Conservation (phyloP, 64 coral and sea anemone species). For the Montipora capricornis region DNA sequence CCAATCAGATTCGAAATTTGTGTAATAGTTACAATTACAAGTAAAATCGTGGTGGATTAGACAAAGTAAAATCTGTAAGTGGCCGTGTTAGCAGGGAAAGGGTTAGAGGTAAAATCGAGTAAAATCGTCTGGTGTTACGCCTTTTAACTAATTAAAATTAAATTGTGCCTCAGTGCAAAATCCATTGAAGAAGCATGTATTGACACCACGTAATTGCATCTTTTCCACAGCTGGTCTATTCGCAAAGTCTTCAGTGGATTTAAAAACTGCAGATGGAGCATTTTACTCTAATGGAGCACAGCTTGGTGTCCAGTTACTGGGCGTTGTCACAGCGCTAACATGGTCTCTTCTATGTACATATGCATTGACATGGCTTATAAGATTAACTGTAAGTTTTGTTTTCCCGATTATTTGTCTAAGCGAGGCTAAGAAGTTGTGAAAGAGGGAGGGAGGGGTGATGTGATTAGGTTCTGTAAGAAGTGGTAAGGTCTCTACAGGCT, state of each 20-base stretch:
- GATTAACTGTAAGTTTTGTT: constrained; percentile 75
- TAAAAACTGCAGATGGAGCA: constrained; percentile 54
- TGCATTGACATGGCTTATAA: constrained; percentile 86
- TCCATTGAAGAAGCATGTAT: no score
- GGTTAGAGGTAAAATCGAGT: background rate
- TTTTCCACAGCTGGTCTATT: constrained; percentile 80
- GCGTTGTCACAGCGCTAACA: constrained; percentile 48
- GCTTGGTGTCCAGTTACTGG: constrained; percentile 87
- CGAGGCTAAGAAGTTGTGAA: background rate
- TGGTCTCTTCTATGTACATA: constrained; percentile 88
- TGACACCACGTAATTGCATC: background rate
- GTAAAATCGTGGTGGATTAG: no score
- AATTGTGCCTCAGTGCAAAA: no score
- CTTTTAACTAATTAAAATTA: no score
- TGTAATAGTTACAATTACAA: no score
- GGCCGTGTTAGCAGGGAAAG: no score
- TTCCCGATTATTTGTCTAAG: background rate
- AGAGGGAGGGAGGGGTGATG: no score
- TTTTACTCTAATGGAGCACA: constrained; percentile 85
- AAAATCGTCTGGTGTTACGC: background rate
- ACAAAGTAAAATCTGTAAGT: no score
- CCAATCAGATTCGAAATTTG: no score
- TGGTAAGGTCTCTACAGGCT: no score
- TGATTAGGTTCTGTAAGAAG: no score
- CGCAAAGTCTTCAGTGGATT: constrained; percentile 59